Evolutionary conservation across 2,888 invertebrate species (phyloP).

Genomic region (Pyrrhosoma nymphula): DNA sequence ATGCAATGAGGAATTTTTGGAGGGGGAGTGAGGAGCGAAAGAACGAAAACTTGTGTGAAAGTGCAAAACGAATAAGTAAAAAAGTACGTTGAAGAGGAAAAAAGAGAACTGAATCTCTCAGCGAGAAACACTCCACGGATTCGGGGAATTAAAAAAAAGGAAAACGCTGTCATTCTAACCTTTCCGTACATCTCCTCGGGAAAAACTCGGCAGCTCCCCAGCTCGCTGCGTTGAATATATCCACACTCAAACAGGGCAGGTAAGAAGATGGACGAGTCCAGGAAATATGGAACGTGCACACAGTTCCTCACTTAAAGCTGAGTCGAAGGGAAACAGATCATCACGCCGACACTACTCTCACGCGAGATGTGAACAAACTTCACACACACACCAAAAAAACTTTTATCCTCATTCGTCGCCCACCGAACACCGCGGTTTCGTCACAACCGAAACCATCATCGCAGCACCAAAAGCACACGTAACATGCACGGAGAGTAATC

Average conservation of each 20-base stretch:
- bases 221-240: not conserved
- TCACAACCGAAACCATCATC: not conserved
- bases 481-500: not conserved
- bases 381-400: not conserved
- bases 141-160: not conserved
- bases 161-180: not conserved
- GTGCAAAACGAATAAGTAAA: not conserved
- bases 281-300: not conserved
- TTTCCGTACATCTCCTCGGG: conserved; percentile 16
- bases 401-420: not conserved
- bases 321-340: not conserved
- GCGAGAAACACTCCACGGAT: not conserved
- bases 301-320: not conserved
- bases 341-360: not conserved
- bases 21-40: not conserved
- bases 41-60: not conserved
- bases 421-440: not conserved
- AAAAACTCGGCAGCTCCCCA: not conserved
- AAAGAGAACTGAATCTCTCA: not conserved
- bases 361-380: not conserved
- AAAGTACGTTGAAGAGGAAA: not conserved
- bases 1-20: not conserved
- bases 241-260: not conserved
- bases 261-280: not conserved
- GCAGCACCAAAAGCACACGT: not conserved